Evolutionary conservation across 2,113 vertebrate genomes (phyloP), one percentile per base, ranked within the genome.

Genomic region (Sturnira hondurensis): DNA sequence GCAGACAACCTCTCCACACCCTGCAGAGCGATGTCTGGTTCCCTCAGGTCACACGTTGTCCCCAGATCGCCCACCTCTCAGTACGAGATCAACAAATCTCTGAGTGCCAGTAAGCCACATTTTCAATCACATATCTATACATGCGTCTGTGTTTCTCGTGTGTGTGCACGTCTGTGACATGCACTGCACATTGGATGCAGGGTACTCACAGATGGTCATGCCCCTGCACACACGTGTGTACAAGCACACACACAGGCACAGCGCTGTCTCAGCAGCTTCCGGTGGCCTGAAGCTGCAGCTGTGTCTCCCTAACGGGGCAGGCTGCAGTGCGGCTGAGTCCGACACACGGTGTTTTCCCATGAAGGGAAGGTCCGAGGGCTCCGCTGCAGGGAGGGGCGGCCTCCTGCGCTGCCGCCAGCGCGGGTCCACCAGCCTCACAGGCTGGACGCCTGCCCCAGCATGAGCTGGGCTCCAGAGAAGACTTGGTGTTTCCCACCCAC

Each of bases 381-480:
- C 89, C n/a, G 78, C 28, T 12, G 93, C 80, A 82, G 76, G 3
- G 14, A 91, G 96, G 86, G 94, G 86, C 26, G 96, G 68, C 58
- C 58, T 61, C 56, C 56, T 1, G 24, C 7, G 4, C 26, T 4
- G 2, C 24, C 12, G 24, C 3, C 10, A 4, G 24, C 58, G 2
- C 22, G 5, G 22, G 47, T 24, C 26, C 54, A 3, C 22, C 92
- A 96, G 4, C 96, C 89, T 84, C 76, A 52, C 80, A 45, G 47
- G 95, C 96, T 84, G 95, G 97, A 96, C 97, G 83, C 89, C 89
- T 94, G 82, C 97, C 95, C 94, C 85, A 94, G 94, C 91, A n/a
- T 0, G 41, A 90, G 86, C 91, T 97, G 95, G 97, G 91, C 97
- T 97, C 97, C 97, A 96, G 47, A 24, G 92, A 93, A n/a, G 63